Evolutionary conservation across 2,113 vertebrate species (phyloP), one percentile per base, ranked within the genome.

Genomic region (Elephantulus edwardii): DNA sequence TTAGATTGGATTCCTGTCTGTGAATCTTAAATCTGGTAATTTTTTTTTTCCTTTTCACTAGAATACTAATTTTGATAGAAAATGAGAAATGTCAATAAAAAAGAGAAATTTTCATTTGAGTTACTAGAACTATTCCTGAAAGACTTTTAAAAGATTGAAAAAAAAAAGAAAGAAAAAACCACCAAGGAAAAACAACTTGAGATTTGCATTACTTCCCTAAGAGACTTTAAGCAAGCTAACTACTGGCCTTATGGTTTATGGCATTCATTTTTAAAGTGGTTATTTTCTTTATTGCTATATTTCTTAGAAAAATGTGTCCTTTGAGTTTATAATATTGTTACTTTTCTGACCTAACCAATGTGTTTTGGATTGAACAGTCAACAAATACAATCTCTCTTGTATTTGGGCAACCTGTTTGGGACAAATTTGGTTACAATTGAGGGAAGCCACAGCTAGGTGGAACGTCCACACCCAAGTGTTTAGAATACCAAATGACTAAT

Each of bases 401-500:
- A 80, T 87, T 93, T 87, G 58, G 60, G 62, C 44, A 56, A 81
- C 64, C 28, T 74, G 76, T 40, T 38, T 82, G 52, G 46, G 33
- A 90, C 35, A 82, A 92, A 87, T 52, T 66, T 87, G 33, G 56
- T 72, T 64, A 89, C 91, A 95, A 76, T 83, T 94, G 79, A 86
- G 66, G 48, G 80, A 84, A 91, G 84, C 44, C 75, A 77, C 26
- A 56, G 58, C 68, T 62, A 93, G 93, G 88, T 88, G 56, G 79
- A 50, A 85, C 86, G 90, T 71, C 92, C 85, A 94, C 95, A 84
- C 93, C 91, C 90, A 0, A 33, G 0, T 83, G 80, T 85, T 95
- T 93, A 90, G 86, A 93, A 95, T 91, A 94, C 90, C 91, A 92
- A 89, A 75, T 90, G 94, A 93, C 95, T 96, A 93, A 94, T 70